phyloP scores from a whole-genome alignment of 2,797 vertebrate genomes.

The Enteromius anoplus region DNA sequence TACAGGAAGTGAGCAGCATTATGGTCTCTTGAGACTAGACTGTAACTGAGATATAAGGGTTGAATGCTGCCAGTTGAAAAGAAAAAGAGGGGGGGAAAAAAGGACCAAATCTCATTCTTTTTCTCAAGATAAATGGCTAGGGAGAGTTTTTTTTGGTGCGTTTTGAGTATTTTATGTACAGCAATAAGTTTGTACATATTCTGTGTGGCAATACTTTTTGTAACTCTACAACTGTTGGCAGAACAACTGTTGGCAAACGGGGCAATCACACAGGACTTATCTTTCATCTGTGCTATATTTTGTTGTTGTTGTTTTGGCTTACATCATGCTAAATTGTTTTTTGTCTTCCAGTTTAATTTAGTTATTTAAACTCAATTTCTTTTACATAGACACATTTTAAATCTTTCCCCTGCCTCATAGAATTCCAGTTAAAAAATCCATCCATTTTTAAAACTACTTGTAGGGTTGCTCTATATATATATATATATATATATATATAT shows the following conservation, averaged over 20 bases:
- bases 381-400: neutral
- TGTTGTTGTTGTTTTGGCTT: neutral
- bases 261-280: neutral
- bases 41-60: neutral
- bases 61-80: neutral
- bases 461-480: neutral
- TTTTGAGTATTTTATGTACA: constrained; percentile 12
- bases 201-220: constrained; percentile 1
- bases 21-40: neutral
- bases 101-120: neutral
- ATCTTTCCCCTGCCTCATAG: neutral
- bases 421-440: neutral
- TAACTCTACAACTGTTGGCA: constrained; percentile 8
- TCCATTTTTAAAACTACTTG: neutral
- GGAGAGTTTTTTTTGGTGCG: neutral
- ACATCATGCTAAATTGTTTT: neutral
- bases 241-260: neutral
- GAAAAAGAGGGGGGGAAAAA: too few species aligned
- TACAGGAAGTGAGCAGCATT: neutral
- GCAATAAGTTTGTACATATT: neutral
- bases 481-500: too few species aligned
- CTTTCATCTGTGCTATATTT: neutral
- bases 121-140: neutral
- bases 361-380: neutral
- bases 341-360: neutral